Conservation (phyloP, 2,113 vertebrate species). For the Oreochromis niloticus region DNA sequence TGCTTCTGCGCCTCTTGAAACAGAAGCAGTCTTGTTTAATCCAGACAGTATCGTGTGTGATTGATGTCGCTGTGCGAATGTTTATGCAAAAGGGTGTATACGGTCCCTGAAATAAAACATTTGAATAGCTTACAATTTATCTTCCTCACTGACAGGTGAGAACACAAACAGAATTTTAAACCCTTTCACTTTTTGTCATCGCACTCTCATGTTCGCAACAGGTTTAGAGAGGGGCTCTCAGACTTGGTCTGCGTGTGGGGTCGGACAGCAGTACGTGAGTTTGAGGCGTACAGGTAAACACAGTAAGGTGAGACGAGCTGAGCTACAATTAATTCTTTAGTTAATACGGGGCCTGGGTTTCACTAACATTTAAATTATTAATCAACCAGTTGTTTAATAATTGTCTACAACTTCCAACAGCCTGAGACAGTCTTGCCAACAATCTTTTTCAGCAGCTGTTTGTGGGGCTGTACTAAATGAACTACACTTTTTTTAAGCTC, state of each 20-base stretch:
- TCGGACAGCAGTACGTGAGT: not conserved
- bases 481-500: not conserved
- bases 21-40: not conserved
- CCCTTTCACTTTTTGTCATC: not conserved
- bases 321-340: not conserved
- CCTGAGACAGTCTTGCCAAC: not conserved
- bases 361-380: not conserved
- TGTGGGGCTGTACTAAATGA: not conserved
- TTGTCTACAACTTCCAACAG: not conserved
- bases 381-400: not conserved
- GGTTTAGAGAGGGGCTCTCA: not conserved
- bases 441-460: not conserved
- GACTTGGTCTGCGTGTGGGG: not conserved
- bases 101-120: conserved; percentile 1
- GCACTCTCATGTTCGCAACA: not conserved
- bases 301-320: not conserved
- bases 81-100: not conserved
- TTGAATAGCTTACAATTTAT: conserved; percentile 1
- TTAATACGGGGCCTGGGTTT: not conserved
- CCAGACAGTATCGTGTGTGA: not conserved
- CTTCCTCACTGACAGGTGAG: not conserved
- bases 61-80: not conserved
- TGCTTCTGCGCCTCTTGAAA: not conserved
- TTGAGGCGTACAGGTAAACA: not conserved
- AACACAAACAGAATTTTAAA: not conserved